Evolutionary conservation across 2,113 vertebrate genomes (phyloP).

Genomic region (Myrmophylax atrothorax): DNA sequence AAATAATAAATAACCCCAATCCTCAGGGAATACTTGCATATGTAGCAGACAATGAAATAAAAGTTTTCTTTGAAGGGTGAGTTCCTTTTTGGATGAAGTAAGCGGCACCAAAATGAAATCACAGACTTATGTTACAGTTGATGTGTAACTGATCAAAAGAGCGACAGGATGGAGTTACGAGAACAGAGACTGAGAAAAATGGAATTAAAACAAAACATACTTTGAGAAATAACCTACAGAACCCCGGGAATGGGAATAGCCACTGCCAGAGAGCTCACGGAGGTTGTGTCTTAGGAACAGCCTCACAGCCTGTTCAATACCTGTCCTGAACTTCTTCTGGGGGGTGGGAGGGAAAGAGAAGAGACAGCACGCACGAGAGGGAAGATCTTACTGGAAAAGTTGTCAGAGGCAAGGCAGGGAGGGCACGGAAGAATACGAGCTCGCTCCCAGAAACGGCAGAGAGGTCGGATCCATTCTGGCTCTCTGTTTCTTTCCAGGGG

Average conservation of each 20-base stretch:
- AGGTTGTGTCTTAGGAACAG: not conserved
- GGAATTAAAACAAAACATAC: constrained; percentile 19
- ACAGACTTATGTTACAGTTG: constrained; percentile 38
- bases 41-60: constrained; percentile 57
- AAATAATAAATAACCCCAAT: constrained; percentile 57
- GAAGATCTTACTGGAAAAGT: constrained; percentile 35
- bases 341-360: not conserved
- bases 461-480: constrained; percentile 16
- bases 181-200: not conserved
- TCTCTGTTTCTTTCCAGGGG: constrained; percentile 33
- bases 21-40: constrained; percentile 44
- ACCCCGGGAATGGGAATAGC: not conserved
- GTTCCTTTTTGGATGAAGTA: constrained; percentile 53
- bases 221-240: not conserved
- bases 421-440: not conserved
- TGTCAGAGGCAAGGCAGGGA: constrained; percentile 32
- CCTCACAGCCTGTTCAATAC: not conserved
- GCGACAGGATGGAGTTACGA: not conserved
- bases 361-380: rapidly evolving
- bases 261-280: rapidly evolving
- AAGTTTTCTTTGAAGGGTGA: constrained; percentile 64
- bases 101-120: constrained; percentile 45
- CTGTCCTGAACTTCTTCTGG: not conserved
- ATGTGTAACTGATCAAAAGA: constrained; percentile 51
- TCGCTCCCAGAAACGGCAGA: constrained; percentile 19